These are phyloP conservation scores for Lerista edwardsae DNA, from an alignment of 2,797 vertebrate genomes.

Conservation along the genomic window DNA sequence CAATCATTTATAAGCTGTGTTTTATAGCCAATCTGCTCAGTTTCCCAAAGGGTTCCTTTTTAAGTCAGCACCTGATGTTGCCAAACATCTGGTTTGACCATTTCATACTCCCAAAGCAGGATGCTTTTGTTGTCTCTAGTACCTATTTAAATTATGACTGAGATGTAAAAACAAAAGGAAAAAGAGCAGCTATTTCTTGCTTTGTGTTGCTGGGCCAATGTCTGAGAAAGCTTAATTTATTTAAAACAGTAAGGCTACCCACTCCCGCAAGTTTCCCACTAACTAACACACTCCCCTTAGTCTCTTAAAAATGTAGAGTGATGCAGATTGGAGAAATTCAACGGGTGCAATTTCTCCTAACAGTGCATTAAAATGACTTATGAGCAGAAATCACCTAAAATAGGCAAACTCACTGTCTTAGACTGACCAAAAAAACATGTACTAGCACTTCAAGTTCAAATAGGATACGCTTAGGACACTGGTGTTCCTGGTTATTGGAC, in stretches of 20 bases:
- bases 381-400: background rate
- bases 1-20: background rate
- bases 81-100: slow-evolving; percentile 8
- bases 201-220: slow-evolving; percentile 8
- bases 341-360: background rate
- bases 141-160: slow-evolving; percentile 22
- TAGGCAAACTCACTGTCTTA: too few species aligned
- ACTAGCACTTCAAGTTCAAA: too few species aligned
- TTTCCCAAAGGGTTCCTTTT: background rate
- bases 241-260: background rate
- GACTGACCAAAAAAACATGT: too few species aligned
- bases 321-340: background rate
- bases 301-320: too few species aligned
- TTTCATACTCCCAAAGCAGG: slow-evolving; percentile 24
- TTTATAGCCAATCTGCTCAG: background rate
- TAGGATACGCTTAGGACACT: too few species aligned
- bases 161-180: background rate
- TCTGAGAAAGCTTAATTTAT: background rate
- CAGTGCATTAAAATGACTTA: background rate
- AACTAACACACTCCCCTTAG: background rate
- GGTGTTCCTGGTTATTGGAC: too few species aligned
- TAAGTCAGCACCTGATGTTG: slow-evolving; percentile 4
- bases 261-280: background rate
- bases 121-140: background rate
- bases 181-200: background rate